Conservation (phyloP, 2,888 invertebrate genomes). For the Carabus problematicus region DNA sequence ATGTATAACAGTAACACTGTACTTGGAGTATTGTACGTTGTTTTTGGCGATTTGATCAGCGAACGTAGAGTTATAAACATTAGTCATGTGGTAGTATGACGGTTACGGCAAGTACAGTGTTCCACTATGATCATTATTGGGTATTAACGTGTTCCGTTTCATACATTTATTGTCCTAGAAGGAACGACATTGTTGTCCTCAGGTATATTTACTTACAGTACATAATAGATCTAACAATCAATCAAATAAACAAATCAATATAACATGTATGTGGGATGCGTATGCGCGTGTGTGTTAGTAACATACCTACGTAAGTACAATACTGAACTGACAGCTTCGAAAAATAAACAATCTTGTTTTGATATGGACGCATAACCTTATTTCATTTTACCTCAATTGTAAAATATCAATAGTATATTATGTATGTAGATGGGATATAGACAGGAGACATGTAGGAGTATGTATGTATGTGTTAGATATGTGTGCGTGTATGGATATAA, state of each 20-base stretch:
- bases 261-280: too few species aligned
- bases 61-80: slow-evolving; percentile 28
- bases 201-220: slow-evolving; percentile 18
- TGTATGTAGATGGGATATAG: background rate
- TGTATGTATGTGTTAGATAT: background rate
- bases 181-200: slow-evolving; percentile 33
- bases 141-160: background rate
- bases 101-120: slow-evolving; percentile 13
- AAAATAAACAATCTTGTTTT: slow-evolving; percentile 27
- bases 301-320: too few species aligned
- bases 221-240: too few species aligned
- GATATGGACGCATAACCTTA: slow-evolving; percentile 41
- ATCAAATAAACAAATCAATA: too few species aligned
- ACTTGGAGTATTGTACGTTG: background rate
- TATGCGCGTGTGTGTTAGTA: too few species aligned
- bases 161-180: slow-evolving; percentile 37
- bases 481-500: background rate
- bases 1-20: too few species aligned
- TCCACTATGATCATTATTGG: slow-evolving; percentile 14
- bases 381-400: slow-evolving; percentile 28
- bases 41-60: slow-evolving; percentile 42
- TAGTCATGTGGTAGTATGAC: slow-evolving; percentile 1
- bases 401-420: slow-evolving; percentile 21
- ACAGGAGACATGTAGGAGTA: too few species aligned
- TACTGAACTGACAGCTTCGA: background rate